A percentile compares a stretch with the other conserved stretches of the same genome.
phyloP scores from a whole-genome alignment of 2,797 vertebrate species.

The Pampus argenteus region DNA sequence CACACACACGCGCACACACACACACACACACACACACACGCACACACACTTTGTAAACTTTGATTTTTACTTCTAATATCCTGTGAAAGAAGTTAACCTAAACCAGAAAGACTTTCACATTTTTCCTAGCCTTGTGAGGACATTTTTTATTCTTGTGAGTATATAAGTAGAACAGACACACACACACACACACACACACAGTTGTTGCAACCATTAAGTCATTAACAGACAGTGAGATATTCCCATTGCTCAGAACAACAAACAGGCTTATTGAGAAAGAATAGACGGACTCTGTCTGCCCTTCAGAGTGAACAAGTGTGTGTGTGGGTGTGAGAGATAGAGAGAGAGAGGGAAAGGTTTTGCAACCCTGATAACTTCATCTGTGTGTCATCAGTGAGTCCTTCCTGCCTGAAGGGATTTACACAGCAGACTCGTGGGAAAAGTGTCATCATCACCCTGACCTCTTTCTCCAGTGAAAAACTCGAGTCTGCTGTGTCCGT shows the following conservation, averaged over 20 bases:
- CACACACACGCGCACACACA: constrained; percentile 2
- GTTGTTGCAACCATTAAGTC: constrained; percentile 25
- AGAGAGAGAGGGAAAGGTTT: not conserved
- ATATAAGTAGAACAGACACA: constrained; percentile 3
- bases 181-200: constrained; percentile 14
- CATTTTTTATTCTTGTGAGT: constrained; percentile 3
- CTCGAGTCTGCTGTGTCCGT: constrained; percentile 24
- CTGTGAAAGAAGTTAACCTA: not conserved
- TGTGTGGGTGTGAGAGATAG: not conserved
- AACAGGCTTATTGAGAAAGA: constrained; percentile 26
- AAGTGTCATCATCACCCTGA: constrained; percentile 20
- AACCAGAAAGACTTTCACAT: not conserved
- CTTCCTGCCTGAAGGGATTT: constrained; percentile 20
- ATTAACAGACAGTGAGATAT: constrained; percentile 43
- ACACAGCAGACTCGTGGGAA: constrained; percentile 41
- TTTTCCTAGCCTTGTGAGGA: constrained; percentile 9
- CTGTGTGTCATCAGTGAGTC: constrained; percentile 20
- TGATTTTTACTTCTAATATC: not conserved
- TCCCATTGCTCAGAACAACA: constrained; percentile 20
- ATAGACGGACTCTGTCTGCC: constrained; percentile 26
- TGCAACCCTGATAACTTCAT: constrained; percentile 38
- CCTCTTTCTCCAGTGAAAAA: constrained; percentile 21
- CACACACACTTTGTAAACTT: constrained; percentile 4
- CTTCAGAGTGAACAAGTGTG: constrained; percentile 3
- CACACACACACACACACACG: constrained; percentile 3